These are phyloP conservation scores for Temnothorax nylanderi DNA, from an alignment of 1,140 invertebrate genomes.

Conservation along the genomic window DNA sequence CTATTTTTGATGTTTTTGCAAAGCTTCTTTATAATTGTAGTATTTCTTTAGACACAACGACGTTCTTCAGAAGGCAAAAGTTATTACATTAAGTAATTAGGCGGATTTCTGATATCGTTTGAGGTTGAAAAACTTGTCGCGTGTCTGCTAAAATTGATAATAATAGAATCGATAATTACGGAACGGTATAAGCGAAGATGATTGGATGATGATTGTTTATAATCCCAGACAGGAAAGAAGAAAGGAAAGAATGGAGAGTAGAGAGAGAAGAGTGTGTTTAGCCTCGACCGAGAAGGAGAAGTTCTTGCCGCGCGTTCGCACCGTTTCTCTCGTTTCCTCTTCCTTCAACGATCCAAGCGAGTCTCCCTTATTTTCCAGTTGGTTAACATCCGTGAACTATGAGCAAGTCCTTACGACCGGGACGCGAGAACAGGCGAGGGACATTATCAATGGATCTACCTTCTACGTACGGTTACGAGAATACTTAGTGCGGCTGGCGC, in stretches of 20 bases:
- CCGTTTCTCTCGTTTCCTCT: conserved; percentile 45
- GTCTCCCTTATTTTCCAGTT: conserved; percentile 73
- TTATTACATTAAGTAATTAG: neutral
- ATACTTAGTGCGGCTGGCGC: conserved; percentile 47
- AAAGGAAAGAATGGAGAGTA: conserved; percentile 5
- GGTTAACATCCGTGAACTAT: conserved; percentile 76
- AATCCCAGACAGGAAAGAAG: conserved; percentile 13
- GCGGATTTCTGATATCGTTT: neutral
- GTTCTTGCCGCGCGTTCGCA: conserved; percentile 13
- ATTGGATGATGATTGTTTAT: conserved; percentile 13
- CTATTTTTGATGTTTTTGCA: no score
- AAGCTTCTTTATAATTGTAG: neutral
- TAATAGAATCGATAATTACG: conserved; percentile 23
- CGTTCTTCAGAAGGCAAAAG: neutral
- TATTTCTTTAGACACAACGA: neutral
- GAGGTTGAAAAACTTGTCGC: neutral
- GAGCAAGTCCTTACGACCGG: conserved; percentile 69
- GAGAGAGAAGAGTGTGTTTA: conserved; percentile 28
- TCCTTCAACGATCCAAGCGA: conserved; percentile 39
- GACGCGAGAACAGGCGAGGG: conserved; percentile 70
- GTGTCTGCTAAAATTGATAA: conserved; percentile 4
- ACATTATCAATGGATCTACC: conserved; percentile 79
- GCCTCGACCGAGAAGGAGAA: conserved; percentile 31
- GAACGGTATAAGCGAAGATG: conserved; percentile 20
- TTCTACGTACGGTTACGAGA: conserved; percentile 48